These are phyloP conservation scores for Pyrgus malvae DNA, from an alignment of 2,888 invertebrate species.

Conservation along the genomic window DNA sequence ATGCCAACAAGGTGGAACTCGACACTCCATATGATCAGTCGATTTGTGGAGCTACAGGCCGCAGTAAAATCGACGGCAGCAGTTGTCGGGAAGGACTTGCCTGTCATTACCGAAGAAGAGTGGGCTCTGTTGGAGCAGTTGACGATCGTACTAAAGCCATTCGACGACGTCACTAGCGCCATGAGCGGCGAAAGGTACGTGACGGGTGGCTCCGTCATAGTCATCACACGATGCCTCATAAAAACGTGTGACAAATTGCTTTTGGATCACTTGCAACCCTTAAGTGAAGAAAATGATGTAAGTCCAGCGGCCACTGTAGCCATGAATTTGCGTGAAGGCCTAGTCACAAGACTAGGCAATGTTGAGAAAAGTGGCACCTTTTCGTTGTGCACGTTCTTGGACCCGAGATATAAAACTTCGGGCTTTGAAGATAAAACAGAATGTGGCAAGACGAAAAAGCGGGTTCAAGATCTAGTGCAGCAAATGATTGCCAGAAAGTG, in stretches of 20 bases:
- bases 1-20: slow-evolving; percentile 41
- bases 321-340: slow-evolving; percentile 13
- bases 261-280: background rate
- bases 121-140: slow-evolving; percentile 31
- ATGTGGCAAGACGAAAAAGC: slow-evolving; percentile 27
- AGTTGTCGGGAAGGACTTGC: slow-evolving; percentile 30
- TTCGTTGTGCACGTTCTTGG: slow-evolving; percentile 34
- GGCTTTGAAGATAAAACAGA: slow-evolving; percentile 31
- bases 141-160: slow-evolving; percentile 34
- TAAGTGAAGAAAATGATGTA: slow-evolving; percentile 1
- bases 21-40: slow-evolving; percentile 2
- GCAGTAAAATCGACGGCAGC: slow-evolving; percentile 31
- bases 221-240: slow-evolving; percentile 34
- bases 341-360: slow-evolving; percentile 23
- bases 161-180: slow-evolving; percentile 31
- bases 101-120: slow-evolving; percentile 31
- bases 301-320: background rate
- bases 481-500: slow-evolving; percentile 3
- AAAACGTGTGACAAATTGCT: slow-evolving; percentile 28
- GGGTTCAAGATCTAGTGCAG: slow-evolving; percentile 26
- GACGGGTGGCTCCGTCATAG: slow-evolving; percentile 34
- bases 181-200: slow-evolving; percentile 37
- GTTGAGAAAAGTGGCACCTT: slow-evolving; percentile 35
- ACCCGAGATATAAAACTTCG: slow-evolving; percentile 34
- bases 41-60: slow-evolving; percentile 4